phyloP scores from a whole-genome alignment of 2,888 invertebrate genomes.

The Ormyrus rosae region DNA sequence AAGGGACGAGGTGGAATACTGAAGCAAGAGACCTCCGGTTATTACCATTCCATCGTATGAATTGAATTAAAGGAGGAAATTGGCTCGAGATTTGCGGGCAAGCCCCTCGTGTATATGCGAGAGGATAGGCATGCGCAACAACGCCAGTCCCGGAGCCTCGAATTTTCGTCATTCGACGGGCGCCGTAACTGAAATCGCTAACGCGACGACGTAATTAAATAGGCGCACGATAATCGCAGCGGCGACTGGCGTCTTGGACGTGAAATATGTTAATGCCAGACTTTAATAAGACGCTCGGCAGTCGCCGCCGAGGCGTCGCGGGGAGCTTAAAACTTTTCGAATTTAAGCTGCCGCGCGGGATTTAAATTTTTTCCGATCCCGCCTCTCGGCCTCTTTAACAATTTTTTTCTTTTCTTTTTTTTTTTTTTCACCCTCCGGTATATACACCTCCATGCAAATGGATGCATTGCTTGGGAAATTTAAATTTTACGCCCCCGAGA shows the following conservation, averaged over 20 bases:
- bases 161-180: slow-evolving; percentile 28
- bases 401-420: background rate
- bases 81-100: slow-evolving; percentile 28
- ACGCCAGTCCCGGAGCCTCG: background rate
- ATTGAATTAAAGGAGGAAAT: slow-evolving; percentile 51
- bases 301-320: background rate
- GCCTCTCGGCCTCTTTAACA: background rate
- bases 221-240: slow-evolving; percentile 27
- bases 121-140: background rate
- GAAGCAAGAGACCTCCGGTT: background rate
- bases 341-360: slow-evolving; percentile 18
- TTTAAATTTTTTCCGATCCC: slow-evolving; percentile 40
- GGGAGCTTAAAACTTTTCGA: slow-evolving; percentile 36
- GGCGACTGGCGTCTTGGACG: background rate
- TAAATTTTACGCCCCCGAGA: slow-evolving; percentile 24
- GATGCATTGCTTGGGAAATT: slow-evolving; percentile 21
- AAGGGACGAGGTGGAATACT: background rate
- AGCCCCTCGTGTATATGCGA: background rate
- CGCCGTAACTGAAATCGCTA: background rate
- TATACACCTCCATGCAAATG: slow-evolving; percentile 37
- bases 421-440: slow-evolving; percentile 5
- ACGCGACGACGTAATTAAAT: slow-evolving; percentile 37
- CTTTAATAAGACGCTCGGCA: too few relatives aligned
- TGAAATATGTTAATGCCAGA: slow-evolving; percentile 38
- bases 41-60: slow-evolving; percentile 51